A percentile compares a stretch with the other conserved stretches of the same genome.
Evolutionary conservation across 2,797 vertebrate species (phyloP).

Genomic region (Macropus fuliginosus): DNA sequence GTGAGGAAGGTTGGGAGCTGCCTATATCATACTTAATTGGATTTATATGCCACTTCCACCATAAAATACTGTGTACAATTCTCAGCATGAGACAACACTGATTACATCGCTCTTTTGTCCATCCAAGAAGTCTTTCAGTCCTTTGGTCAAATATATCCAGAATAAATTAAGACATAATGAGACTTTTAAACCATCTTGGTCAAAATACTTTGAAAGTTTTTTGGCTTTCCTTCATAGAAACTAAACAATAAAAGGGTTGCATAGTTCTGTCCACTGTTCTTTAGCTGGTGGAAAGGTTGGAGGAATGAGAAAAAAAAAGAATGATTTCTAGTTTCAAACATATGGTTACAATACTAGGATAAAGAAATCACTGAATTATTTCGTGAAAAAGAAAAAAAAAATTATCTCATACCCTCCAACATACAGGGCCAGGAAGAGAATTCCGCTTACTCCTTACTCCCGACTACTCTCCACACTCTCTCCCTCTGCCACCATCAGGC

Average conservation of each 20-base stretch:
- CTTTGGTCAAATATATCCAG: constrained; percentile 55
- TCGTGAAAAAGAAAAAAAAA: constrained; percentile 66
- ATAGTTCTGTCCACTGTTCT: constrained; percentile 63
- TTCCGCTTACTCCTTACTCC: neutral
- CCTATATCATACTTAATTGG: neutral
- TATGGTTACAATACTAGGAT: constrained; percentile 72
- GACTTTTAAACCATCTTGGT: constrained; percentile 65
- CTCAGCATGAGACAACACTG: constrained; percentile 47
- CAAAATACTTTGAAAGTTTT: constrained; percentile 73
- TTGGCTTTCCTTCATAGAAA: constrained; percentile 73
- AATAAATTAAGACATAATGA: constrained; percentile 73
- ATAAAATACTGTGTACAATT: constrained; percentile 14
- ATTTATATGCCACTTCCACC: neutral
- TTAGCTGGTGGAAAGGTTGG: constrained; percentile 37
- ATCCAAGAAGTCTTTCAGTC: constrained; percentile 58
- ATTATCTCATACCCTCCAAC: constrained; percentile 14
- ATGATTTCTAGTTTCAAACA: constrained; percentile 73
- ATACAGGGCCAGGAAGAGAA: neutral
- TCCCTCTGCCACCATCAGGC: neutral
- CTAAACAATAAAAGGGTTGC: constrained; percentile 69
- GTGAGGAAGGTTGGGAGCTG: neutral
- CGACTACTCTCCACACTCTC: neutral
- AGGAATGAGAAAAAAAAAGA: constrained; percentile 9
- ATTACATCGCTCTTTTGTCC: constrained; percentile 72
- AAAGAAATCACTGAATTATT: constrained; percentile 65